phyloP scores from a whole-genome alignment of 2,888 invertebrate genomes.

The Eugnorisma glareosa region DNA sequence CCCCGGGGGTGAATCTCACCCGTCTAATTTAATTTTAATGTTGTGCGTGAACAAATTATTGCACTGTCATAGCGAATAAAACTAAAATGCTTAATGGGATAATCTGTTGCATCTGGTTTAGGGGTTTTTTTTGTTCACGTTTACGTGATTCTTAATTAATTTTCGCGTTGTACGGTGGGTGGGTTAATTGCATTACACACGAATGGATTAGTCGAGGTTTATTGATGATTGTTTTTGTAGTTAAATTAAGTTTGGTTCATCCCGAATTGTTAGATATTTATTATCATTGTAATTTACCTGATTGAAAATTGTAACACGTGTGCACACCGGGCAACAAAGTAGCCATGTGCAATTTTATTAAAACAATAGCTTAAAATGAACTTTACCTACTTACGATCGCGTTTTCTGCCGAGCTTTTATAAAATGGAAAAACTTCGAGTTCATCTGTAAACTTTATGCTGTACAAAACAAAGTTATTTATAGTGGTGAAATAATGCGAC shows the following conservation, averaged over 20 bases:
- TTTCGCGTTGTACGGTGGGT: conserved; percentile 74
- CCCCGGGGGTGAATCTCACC: conserved; percentile 79
- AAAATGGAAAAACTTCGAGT: conserved; percentile 66
- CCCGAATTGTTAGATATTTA: conserved; percentile 50
- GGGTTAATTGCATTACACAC: conserved; percentile 83
- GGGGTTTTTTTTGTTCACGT: conserved; percentile 81
- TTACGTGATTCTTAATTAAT: conserved; percentile 86
- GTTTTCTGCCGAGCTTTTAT: conserved; percentile 49
- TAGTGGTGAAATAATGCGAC: conserved; percentile 79
- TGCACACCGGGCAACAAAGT: neutral
- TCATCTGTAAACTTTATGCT: conserved; percentile 78
- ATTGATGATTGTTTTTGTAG: conserved; percentile 76
- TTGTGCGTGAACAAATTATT: conserved; percentile 89
- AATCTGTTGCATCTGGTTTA: conserved; percentile 85
- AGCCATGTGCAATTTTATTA: neutral
- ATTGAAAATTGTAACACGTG: conserved; percentile 13
- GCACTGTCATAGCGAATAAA: conserved; percentile 87
- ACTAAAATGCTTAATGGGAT: conserved; percentile 85
- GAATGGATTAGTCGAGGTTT: conserved; percentile 81
- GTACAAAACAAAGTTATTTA: conserved; percentile 85
- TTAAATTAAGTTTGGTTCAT: conserved; percentile 68
- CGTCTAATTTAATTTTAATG: conserved; percentile 88
- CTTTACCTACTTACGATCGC: conserved; percentile 13
- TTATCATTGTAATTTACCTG: conserved; percentile 28
- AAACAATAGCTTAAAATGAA: conserved; percentile 12